phyloP scores from a whole-genome alignment of 2,797 vertebrate genomes.

The Gambelia wislizenii region DNA sequence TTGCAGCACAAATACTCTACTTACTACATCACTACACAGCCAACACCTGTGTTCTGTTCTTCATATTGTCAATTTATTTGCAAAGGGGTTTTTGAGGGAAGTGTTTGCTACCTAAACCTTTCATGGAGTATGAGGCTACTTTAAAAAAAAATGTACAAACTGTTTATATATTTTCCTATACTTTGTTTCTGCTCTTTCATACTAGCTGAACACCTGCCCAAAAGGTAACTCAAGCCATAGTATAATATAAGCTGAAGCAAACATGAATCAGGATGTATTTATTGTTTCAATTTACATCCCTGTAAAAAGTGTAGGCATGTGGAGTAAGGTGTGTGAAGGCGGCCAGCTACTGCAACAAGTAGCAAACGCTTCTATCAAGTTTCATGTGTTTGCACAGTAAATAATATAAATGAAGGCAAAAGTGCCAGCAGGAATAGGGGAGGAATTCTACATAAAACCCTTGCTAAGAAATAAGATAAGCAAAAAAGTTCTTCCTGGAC shows the following conservation, averaged over 20 bases:
- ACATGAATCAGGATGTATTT: not conserved
- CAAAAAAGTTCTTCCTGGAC: not conserved
- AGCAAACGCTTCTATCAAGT: not conserved
- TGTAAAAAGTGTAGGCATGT: not conserved
- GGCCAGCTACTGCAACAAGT: not conserved
- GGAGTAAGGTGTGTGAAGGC: not conserved
- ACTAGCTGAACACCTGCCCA: conserved; percentile 12
- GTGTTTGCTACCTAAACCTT: not conserved
- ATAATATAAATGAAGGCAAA: not conserved
- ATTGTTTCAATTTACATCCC: not conserved
- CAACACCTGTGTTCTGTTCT: not conserved
- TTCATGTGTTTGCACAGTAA: not conserved
- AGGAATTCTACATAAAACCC: not conserved
- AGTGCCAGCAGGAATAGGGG: not conserved
- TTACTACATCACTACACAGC: not conserved
- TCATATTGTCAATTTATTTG: not conserved
- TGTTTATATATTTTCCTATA: not conserved
- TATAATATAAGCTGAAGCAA: not conserved
- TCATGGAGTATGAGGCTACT: not conserved
- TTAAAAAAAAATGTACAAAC: not conserved
- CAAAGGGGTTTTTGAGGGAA: not conserved
- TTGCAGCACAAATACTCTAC: not conserved
- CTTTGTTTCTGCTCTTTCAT: not conserved
- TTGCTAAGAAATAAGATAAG: not conserved
- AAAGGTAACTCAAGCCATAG: not conserved